These are phyloP conservation scores for Eriocheir sinensis DNA, from an alignment of 1,140 invertebrate species.

Conservation along the genomic window DNA sequence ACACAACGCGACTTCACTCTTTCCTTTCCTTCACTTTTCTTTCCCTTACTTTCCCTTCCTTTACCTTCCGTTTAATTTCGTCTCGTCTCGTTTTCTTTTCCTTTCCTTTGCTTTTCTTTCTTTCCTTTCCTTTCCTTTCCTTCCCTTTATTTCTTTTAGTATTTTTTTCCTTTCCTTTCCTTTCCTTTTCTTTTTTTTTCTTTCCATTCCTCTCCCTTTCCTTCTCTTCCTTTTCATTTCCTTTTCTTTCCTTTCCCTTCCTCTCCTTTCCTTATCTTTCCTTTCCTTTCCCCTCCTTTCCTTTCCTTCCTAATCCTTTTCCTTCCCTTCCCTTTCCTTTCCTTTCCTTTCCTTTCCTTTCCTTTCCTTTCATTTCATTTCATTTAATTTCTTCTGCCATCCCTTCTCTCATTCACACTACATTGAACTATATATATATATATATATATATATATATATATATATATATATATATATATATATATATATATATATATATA, in stretches of 20 bases:
- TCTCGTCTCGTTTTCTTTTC: background rate
- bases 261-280: no score
- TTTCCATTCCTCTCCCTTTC: background rate
- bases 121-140: background rate
- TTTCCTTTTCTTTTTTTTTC: background rate
- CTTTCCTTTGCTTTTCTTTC: background rate
- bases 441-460: conserved; percentile 62
- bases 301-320: no score
- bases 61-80: background rate
- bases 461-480: background rate
- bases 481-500: conserved; percentile 44
- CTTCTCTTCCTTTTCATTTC: background rate
- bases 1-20: background rate
- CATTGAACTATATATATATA: conserved; percentile 49
- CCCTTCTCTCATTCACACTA: no score
- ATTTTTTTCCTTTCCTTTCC: background rate
- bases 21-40: background rate
- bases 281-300: no score
- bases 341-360: no score
- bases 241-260: no score
- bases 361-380: background rate
- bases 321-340: no score
- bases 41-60: background rate
- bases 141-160: background rate
- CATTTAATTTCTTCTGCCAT: background rate